Base-by-base conservation (phyloP, 2,888 invertebrate genomes). In the Perizoma flavofasciatum region DNA sequence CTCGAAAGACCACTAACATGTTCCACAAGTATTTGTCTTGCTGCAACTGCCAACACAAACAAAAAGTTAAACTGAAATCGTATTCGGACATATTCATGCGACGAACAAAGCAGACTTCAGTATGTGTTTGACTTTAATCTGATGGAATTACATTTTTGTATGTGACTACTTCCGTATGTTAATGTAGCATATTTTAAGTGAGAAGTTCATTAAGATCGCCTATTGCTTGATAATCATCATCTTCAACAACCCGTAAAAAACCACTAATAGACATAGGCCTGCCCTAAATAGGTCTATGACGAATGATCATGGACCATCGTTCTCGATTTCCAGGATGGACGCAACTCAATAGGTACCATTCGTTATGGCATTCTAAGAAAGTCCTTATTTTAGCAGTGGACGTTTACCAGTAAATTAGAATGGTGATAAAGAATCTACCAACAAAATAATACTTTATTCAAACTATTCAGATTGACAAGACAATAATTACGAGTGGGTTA, bases 21-120 rank as follows among this genome's bases (percentile, higher is more conserved):
- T 61, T 69, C 59, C 59, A 62, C 69, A 53, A 34, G 41, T 74
- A 73, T 75, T 77, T 75, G 72, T 76, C 68, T 74, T 75, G 45
- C 48, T 66, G 67, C 69, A 69, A 59, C 59, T 52, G 67, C 48
- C 59, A 66, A 63, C 51, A 53, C 61, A 66, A 67, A 69, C 65
- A 63, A 49, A 62, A 67, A 61, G 43, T 64, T 50, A 47, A 55
- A 41, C 56, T 40, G 55, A 67, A 51, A 66, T 60, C 49, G 22
- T 59, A 61, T 67, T 63, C 45, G 55, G 63, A 45, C 61, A 63
- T 60, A 62, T 50, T 52, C 60, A 63, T 60, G 61, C 55, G 41
- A 50, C 48, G 35, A 55, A 48, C 59, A 54, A 49, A 59, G 51
- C 53, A 53, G 33, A 47, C 45, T 54, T 50, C 37, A 33, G 45